Evolutionary conservation across 2,888 invertebrate genomes (phyloP).

Genomic region (Leucophora obtusa): DNA sequence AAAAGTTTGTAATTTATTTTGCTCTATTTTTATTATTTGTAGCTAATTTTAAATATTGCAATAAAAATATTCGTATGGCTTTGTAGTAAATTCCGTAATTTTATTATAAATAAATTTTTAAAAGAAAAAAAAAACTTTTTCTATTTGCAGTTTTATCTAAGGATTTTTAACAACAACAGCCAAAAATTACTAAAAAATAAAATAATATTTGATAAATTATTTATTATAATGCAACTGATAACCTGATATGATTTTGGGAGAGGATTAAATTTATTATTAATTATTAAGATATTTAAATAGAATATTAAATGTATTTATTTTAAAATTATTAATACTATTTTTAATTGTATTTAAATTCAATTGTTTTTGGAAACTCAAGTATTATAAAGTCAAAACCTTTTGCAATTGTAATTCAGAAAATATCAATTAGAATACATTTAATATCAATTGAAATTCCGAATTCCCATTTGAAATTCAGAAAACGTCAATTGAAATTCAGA

Average conservation of each 20-base stretch:
- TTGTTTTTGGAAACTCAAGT: no score
- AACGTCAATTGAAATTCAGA: no score
- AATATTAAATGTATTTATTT: neutral
- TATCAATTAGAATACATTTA: no score
- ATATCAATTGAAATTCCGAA: no score
- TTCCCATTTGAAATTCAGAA: no score
- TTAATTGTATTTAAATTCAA: neutral
- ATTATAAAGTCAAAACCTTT: no score
- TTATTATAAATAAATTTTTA: conserved; percentile 17
- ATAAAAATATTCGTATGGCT: conserved; percentile 43
- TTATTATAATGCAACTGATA: conserved; percentile 5
- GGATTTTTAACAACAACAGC: conserved; percentile 59
- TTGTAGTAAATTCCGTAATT: conserved; percentile 22
- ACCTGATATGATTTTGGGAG: conserved; percentile 18
- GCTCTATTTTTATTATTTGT: conserved; percentile 44
- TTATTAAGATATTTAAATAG: neutral
- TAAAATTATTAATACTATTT: conserved; percentile 1
- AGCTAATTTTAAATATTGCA: conserved; percentile 35
- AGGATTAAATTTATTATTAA: neutral
- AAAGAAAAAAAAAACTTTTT: conserved; percentile 58
- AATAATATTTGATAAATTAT: conserved; percentile 19
- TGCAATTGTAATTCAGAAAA: no score
- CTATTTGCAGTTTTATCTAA: conserved; percentile 64
- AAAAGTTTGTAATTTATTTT: conserved; percentile 57
- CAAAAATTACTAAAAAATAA: conserved; percentile 35